Percentiles rank a stretch among this genome's conserved stretches.
These are phyloP conservation scores for Trichogramma pretiosum DNA, from an alignment of 1,140 invertebrate species.

Conservation along the genomic window DNA sequence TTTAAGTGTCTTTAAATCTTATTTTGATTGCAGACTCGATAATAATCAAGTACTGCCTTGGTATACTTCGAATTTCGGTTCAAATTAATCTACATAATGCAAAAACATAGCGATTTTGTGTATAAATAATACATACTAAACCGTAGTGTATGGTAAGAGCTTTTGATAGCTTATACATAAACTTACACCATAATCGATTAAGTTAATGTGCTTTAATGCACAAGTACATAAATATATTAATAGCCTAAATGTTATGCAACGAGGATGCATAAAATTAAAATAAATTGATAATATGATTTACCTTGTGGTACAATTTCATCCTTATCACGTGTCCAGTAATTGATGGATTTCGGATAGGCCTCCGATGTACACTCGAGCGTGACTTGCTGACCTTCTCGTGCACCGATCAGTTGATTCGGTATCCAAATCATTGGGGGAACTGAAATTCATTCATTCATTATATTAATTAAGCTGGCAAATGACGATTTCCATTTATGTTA, in stretches of 20 bases:
- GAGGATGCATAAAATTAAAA: no score
- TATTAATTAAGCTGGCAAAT: not conserved
- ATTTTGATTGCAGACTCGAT: no score
- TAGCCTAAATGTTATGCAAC: no score
- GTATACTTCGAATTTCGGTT: no score
- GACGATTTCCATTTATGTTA: not conserved
- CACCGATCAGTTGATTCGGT: slow-evolving; percentile 74
- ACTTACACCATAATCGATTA: no score
- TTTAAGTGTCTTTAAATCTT: no score
- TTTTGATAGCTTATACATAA: no score
- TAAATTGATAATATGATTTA: slow-evolving; percentile 43
- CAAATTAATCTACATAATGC: slow-evolving; percentile 10
- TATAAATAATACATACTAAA: no score
- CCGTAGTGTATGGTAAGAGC: no score
- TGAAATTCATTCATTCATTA: slow-evolving; percentile 29
- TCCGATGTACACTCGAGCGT: slow-evolving; percentile 76
- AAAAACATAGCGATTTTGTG: not conserved
- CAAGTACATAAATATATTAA: no score
- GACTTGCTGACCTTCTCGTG: slow-evolving; percentile 63
- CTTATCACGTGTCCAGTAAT: slow-evolving; percentile 73
- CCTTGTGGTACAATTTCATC: slow-evolving; percentile 73
- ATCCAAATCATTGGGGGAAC: slow-evolving; percentile 80
- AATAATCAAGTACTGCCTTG: no score
- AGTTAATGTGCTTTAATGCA: no score
- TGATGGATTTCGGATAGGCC: slow-evolving; percentile 78